These are phyloP conservation scores for Rhagonycha lutea DNA, from an alignment of 2,888 invertebrate genomes.

Conservation along the genomic window DNA sequence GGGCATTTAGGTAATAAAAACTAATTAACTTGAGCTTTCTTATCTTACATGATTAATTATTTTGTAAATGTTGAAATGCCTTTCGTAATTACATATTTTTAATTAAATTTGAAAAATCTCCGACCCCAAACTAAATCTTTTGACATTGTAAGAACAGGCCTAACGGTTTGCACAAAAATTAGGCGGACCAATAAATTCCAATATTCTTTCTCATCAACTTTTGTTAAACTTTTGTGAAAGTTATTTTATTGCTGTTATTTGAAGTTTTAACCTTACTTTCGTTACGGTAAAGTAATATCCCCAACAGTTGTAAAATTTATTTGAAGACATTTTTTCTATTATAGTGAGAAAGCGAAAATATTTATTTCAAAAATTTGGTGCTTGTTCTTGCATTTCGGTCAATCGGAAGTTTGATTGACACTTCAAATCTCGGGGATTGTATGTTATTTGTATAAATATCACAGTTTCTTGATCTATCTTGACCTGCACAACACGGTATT, in stretches of 20 bases:
- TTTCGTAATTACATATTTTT: not conserved
- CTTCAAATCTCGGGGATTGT: not conserved
- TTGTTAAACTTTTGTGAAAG: not conserved
- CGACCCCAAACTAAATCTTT: not conserved
- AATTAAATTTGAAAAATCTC: not conserved
- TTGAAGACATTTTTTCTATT: not conserved
- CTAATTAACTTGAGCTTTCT: not conserved
- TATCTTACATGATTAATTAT: not conserved
- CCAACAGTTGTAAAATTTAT: not conserved
- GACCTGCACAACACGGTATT: constrained; percentile 41
- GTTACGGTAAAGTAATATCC: not conserved
- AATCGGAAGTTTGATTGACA: not conserved
- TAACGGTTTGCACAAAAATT: not conserved
- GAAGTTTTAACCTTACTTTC: not conserved
- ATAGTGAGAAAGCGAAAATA: not conserved
- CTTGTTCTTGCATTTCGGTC: not conserved
- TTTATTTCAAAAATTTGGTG: not conserved
- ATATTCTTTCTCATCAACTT: not conserved
- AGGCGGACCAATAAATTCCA: not conserved
- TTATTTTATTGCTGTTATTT: not conserved
- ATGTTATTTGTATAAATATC: not conserved
- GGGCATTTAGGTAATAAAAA: not conserved
- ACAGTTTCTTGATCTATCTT: constrained; percentile 27
- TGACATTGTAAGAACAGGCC: not conserved
- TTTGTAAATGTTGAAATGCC: not conserved